These are phyloP conservation scores for Aplodontia rufa DNA, from an alignment of 2,113 vertebrate genomes.

Conservation along the genomic window DNA sequence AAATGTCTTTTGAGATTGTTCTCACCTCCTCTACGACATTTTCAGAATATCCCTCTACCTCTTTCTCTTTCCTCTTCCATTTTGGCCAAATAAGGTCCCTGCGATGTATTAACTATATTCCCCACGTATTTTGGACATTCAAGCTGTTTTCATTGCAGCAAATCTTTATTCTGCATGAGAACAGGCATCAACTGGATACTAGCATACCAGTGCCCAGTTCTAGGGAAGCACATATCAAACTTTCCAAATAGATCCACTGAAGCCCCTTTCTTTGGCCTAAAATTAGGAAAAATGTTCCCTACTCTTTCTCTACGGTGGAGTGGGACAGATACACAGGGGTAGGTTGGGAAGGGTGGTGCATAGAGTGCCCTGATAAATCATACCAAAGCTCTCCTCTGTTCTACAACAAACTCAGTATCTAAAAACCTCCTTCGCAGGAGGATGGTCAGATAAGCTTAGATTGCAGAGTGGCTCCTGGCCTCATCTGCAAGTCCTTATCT, in stretches of 20 bases:
- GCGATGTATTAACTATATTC: not conserved
- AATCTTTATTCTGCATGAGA: not conserved
- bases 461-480: not conserved
- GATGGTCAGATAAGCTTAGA: not conserved
- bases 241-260: not conserved
- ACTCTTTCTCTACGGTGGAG: not conserved
- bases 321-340: fast-evolving
- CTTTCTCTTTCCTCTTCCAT: no score
- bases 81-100: not conserved
- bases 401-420: not conserved
- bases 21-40: not conserved
- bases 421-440: not conserved
- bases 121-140: not conserved
- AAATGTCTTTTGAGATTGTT: not conserved
- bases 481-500: not conserved
- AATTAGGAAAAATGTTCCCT: not conserved
- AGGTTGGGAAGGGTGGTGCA: no score
- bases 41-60: not conserved
- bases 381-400: not conserved
- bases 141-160: not conserved
- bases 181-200: not conserved
- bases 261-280: not conserved
- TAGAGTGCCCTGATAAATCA: not conserved
- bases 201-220: not conserved
- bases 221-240: not conserved